phyloP scores from a whole-genome alignment of 2,888 invertebrate genomes.

The Eretmocerus hayati region DNA sequence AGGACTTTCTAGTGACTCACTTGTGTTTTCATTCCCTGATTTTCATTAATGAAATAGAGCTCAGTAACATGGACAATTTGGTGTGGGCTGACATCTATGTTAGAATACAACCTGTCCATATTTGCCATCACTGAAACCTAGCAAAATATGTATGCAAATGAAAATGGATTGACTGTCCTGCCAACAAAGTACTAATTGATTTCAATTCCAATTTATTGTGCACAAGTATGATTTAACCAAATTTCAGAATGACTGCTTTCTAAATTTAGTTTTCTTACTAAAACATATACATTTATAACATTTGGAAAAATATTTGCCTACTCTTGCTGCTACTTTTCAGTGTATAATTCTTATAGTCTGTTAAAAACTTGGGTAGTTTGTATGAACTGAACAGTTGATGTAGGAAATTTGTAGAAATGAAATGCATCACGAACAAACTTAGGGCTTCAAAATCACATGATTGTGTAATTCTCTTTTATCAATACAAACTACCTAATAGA shows the following conservation, averaged over 20 bases:
- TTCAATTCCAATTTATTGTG: no score
- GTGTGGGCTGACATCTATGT: constrained; percentile 48
- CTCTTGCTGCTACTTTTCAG: constrained; percentile 35
- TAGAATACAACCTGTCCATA: constrained; percentile 45
- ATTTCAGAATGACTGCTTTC: constrained; percentile 15
- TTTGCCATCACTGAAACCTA: constrained; percentile 38
- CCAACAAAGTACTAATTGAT: no score
- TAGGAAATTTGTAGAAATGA: background rate
- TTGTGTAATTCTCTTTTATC: constrained; percentile 11
- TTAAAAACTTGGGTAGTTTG: constrained; percentile 36
- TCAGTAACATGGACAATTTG: constrained; percentile 41
- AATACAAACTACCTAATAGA: constrained; percentile 29
- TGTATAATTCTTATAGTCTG: constrained; percentile 37
- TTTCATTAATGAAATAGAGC: constrained; percentile 13
- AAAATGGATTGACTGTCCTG: constrained; percentile 5
- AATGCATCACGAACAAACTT: background rate
- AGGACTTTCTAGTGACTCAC: background rate
- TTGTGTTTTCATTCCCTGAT: constrained; percentile 2
- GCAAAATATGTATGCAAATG: constrained; percentile 33
- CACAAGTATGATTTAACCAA: no score
- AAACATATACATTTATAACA: no score
- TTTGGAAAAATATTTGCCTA: constrained; percentile 22
- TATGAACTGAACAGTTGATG: constrained; percentile 24
- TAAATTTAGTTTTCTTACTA: constrained; percentile 6
- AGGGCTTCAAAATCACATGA: background rate